Conservation (phyloP, 1,140 invertebrate species). For the Diploscapter pachys region DNA sequence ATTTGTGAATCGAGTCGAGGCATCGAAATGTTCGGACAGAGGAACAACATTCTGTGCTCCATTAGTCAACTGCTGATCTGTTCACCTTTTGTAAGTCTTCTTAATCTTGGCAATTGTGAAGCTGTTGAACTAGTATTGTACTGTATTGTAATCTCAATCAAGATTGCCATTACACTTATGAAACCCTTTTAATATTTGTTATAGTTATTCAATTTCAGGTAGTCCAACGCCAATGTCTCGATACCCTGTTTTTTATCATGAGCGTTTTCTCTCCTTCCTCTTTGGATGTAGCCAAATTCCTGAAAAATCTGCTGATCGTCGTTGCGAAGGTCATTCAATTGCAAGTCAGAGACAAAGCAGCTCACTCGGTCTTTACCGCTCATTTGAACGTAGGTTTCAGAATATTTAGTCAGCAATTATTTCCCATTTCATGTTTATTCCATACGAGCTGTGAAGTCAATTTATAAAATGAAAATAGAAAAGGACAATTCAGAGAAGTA, state of each 20-base stretch:
- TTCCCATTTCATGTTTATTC: neutral
- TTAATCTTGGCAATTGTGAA: too few relatives aligned
- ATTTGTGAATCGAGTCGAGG: slow-evolving; percentile 36
- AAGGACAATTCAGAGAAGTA: too few relatives aligned
- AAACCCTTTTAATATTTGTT: slow-evolving; percentile 43
- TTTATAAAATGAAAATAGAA: too few relatives aligned
- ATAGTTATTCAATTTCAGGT: slow-evolving; percentile 46
- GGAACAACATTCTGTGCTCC: slow-evolving; percentile 19
- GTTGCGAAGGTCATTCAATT: slow-evolving; percentile 63
- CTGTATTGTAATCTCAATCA: too few relatives aligned
- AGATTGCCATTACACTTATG: too few relatives aligned
- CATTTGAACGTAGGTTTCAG: slow-evolving; percentile 64
- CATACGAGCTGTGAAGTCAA: too few relatives aligned
- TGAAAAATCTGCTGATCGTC: slow-evolving; percentile 72
- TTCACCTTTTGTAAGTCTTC: neutral
- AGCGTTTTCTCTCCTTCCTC: slow-evolving; percentile 45
- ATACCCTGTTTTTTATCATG: slow-evolving; percentile 44
- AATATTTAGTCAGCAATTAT: neutral
- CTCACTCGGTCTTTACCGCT: slow-evolving; percentile 64
- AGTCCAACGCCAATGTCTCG: slow-evolving; percentile 46
- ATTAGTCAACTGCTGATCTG: slow-evolving; percentile 29
- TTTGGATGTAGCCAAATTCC: slow-evolving; percentile 39
- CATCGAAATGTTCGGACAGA: slow-evolving; percentile 8
- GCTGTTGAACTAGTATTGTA: too few relatives aligned
- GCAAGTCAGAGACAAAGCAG: slow-evolving; percentile 77